A percentile compares a stretch with the other conserved stretches of the same genome.
These are phyloP conservation scores for Agonopterix alstromeriana DNA, from an alignment of 2,888 invertebrate species.

Conservation along the genomic window DNA sequence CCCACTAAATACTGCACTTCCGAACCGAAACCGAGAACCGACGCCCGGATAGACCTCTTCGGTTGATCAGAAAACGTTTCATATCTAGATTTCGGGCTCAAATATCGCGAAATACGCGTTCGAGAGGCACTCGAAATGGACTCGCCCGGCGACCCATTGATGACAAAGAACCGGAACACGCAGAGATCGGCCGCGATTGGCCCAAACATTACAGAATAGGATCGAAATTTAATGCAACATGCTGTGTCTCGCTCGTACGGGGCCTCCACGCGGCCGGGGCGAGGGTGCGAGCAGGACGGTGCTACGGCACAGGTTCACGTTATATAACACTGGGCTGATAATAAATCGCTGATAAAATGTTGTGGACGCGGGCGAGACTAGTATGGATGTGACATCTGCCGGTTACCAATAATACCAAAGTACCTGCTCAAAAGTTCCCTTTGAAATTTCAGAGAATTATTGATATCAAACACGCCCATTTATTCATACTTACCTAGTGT, in stretches of 20 bases:
- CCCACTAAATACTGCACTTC: slow-evolving; percentile 39
- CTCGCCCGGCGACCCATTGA: slow-evolving; percentile 82
- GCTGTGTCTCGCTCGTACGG: slow-evolving; percentile 40
- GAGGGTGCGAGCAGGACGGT: slow-evolving; percentile 41
- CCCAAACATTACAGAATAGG: slow-evolving; percentile 68
- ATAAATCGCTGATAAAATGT: slow-evolving; percentile 72
- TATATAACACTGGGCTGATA: slow-evolving; percentile 69
- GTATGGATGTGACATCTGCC: slow-evolving; percentile 36
- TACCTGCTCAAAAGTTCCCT: too few species aligned
- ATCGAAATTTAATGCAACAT: slow-evolving; percentile 71
- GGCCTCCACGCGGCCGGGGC: slow-evolving; percentile 8
- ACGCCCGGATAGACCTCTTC: slow-evolving; percentile 13
- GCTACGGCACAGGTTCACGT: slow-evolving; percentile 40
- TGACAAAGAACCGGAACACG: slow-evolving; percentile 82
- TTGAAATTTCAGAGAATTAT: too few species aligned
- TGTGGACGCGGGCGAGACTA: slow-evolving; percentile 35
- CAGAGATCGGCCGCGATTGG: slow-evolving; percentile 76
- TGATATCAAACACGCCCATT: too few species aligned
- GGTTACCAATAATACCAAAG: background rate
- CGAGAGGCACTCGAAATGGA: slow-evolving; percentile 65
- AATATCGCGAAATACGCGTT: slow-evolving; percentile 46
- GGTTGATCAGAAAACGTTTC: slow-evolving; percentile 16
- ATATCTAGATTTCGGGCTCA: slow-evolving; percentile 3
- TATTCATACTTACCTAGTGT: too few species aligned
- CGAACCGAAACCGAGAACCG: slow-evolving; percentile 10